phyloP scores from a whole-genome alignment of 2,888 invertebrate species.

The Nezara viridula region DNA sequence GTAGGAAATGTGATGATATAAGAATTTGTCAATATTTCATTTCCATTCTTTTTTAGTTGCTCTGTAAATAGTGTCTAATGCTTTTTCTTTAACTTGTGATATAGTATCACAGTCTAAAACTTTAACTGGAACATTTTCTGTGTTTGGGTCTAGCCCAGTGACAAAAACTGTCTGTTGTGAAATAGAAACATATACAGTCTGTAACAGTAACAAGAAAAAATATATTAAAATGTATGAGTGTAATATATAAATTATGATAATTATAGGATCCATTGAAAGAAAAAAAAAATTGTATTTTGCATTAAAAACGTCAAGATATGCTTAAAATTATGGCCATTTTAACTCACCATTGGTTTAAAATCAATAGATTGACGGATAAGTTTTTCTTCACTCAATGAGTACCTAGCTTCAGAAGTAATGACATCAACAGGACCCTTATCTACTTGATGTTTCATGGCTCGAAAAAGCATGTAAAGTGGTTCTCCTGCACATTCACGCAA shows the following conservation, averaged over 20 bases:
- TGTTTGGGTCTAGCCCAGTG: conserved; percentile 87
- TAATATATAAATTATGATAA: background rate
- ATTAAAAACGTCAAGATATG: background rate
- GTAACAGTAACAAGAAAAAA: conserved; percentile 45
- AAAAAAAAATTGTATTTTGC: background rate
- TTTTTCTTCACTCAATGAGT: conserved; percentile 98
- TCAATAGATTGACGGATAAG: conserved; percentile 98
- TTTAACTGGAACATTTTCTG: conserved; percentile 94
- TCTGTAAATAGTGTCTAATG: conserved; percentile 96
- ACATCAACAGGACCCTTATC: conserved; percentile 99
- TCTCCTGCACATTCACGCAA: conserved; percentile 98
- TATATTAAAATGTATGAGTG: background rate
- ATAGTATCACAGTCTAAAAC: conserved; percentile 99
- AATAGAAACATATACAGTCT: conserved; percentile 92
- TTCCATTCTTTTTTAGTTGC: too few relatives aligned
- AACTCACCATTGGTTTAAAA: conserved; percentile 83
- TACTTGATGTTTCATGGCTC: conserved; percentile 99
- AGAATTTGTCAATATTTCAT: too few relatives aligned
- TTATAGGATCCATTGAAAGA: background rate
- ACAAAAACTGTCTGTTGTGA: conserved; percentile 92
- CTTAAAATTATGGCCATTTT: background rate
- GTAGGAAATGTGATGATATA: too few relatives aligned
- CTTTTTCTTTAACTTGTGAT: conserved; percentile 98
- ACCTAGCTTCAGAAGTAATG: conserved; percentile 96
- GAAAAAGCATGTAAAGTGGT: conserved; percentile 96